A percentile compares a stretch with the other conserved stretches of the same genome.
Conservation (phyloP, 2,113 vertebrate genomes). For the Perccottus glenii region DNA sequence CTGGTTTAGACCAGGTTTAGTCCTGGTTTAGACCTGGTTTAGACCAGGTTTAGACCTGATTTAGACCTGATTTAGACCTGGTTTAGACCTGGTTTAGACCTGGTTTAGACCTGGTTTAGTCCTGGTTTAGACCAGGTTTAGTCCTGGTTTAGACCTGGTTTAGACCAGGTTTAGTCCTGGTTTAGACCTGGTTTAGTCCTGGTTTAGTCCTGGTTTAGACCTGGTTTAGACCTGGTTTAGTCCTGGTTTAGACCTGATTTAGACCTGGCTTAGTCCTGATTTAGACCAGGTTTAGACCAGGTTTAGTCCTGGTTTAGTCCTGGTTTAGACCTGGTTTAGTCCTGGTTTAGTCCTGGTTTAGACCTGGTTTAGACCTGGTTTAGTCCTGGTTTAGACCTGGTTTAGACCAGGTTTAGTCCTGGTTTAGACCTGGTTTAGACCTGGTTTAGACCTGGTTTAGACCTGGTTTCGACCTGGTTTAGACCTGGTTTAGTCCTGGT, state of each 20-base stretch:
- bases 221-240: no score
- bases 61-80: neutral
- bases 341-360: no score
- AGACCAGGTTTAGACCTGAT: no score
- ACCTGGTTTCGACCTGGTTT: neutral
- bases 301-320: neutral
- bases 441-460: neutral
- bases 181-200: neutral
- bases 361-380: neutral
- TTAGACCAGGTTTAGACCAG: neutral
- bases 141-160: conserved; percentile 2
- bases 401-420: conserved; percentile 6
- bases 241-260: neutral
- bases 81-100: neutral
- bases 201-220: neutral
- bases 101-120: neutral
- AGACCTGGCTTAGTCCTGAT: no score
- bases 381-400: neutral
- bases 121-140: no score
- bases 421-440: no score
- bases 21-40: neutral
- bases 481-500: no score
- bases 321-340: neutral
- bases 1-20: neutral
- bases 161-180: no score